Percentiles rank a stretch among this genome's conserved stretches.
Conservation (phyloP, 2,113 vertebrate species). For the Pyxicephalus adspersus region DNA sequence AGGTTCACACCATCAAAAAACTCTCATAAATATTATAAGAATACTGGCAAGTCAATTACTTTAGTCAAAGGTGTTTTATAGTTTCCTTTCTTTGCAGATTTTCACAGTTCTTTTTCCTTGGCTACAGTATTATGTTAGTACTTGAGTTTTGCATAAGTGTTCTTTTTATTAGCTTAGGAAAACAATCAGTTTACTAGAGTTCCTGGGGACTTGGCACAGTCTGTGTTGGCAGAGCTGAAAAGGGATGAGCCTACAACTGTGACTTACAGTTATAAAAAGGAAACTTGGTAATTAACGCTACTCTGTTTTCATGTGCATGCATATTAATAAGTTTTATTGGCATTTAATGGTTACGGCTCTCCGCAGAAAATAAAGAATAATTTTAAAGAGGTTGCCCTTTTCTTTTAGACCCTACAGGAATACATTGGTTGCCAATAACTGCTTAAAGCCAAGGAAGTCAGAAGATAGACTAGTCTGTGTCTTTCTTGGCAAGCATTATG, state of each 20-base stretch:
- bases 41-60: slow-evolving; percentile 30
- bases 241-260: background rate
- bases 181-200: slow-evolving; percentile 36
- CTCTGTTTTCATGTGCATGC: too few relatives aligned
- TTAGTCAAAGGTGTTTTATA: slow-evolving; percentile 42
- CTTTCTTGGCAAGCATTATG: too few relatives aligned
- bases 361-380: too few relatives aligned
- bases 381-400: too few relatives aligned
- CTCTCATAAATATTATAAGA: slow-evolving; percentile 22
- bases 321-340: too few relatives aligned
- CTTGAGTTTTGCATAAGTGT: slow-evolving; percentile 33
- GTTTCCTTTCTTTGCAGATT: slow-evolving; percentile 38
- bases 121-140: slow-evolving; percentile 34
- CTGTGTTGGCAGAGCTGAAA: background rate
- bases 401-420: too few relatives aligned
- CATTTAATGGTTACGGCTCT: too few relatives aligned
- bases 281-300: too few relatives aligned
- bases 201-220: slow-evolving; percentile 13
- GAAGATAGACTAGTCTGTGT: too few relatives aligned
- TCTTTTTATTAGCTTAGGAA: slow-evolving; percentile 34
- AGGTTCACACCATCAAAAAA: slow-evolving; percentile 16
- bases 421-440: too few relatives aligned
- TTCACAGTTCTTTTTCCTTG: slow-evolving; percentile 4
- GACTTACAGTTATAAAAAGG: too few relatives aligned
- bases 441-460: too few relatives aligned